Conservation (phyloP, 2,888 invertebrate species). For the Oasisia sp. region DNA sequence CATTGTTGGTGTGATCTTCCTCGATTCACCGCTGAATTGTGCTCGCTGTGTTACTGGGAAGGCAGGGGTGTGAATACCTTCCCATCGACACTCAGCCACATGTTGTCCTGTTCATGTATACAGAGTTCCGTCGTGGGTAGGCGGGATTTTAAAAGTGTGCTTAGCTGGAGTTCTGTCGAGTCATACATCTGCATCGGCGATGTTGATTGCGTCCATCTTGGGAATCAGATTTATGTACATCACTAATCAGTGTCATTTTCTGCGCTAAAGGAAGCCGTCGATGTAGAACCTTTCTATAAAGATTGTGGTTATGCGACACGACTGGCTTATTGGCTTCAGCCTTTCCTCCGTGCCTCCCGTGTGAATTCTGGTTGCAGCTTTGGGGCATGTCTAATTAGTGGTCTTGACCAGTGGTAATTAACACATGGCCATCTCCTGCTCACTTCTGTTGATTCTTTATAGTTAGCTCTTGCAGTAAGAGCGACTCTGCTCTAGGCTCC, state of each 20-base stretch:
- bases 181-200: background rate
- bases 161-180: background rate
- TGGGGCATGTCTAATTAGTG: conserved; percentile 13
- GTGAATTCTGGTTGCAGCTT: background rate
- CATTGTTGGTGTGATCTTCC: background rate
- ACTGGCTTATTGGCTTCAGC: background rate
- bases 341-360: background rate
- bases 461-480: background rate
- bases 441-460: background rate
- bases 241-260: background rate
- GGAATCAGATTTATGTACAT: background rate
- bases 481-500: background rate
- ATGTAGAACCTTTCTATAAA: background rate
- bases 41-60: too few species aligned
- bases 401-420: background rate
- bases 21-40: background rate
- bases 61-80: too few species aligned
- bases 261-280: background rate
- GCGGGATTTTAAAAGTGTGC: conserved; percentile 13
- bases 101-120: background rate
- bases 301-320: background rate
- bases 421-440: background rate
- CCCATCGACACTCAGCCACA: too few species aligned
- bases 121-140: conserved; percentile 4
- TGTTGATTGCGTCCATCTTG: background rate